Conservation (phyloP, 2,888 invertebrate genomes). For the Cynaeus angustus region DNA sequence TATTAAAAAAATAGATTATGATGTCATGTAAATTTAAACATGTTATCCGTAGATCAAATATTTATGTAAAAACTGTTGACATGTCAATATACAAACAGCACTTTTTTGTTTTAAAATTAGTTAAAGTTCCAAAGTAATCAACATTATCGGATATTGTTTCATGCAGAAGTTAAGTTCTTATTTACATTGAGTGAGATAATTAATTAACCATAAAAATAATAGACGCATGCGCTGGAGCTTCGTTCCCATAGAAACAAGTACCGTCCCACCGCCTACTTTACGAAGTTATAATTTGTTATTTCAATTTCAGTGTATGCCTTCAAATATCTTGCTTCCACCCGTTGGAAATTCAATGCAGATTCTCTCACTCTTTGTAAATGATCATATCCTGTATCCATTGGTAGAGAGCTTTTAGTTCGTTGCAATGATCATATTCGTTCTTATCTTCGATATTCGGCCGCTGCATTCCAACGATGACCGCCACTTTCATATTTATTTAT, state of each 20-base stretch:
- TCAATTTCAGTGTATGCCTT: conserved; percentile 52
- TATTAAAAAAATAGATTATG: no score
- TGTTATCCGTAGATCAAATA: no score
- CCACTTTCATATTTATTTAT: background rate
- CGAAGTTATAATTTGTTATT: conserved; percentile 51
- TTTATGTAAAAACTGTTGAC: no score
- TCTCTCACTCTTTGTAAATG: conserved; percentile 41
- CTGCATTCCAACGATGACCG: conserved; percentile 5
- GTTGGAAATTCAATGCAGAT: background rate
- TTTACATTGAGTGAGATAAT: conserved; percentile 48
- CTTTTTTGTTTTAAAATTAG: conserved; percentile 14
- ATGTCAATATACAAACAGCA: background rate
- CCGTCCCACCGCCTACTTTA: conserved; percentile 48
- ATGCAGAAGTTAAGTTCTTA: conserved; percentile 38
- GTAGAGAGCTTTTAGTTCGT: conserved; percentile 27
- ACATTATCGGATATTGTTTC: conserved; percentile 30
- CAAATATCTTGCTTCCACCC: conserved; percentile 31
- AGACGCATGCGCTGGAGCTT: conserved; percentile 44
- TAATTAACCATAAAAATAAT: conserved; percentile 50
- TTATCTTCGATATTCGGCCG: conserved; percentile 19
- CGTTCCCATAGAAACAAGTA: conserved; percentile 48
- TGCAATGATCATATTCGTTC: conserved; percentile 23
- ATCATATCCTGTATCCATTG: conserved; percentile 47
- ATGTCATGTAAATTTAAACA: no score
- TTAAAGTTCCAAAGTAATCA: background rate